phyloP scores from a whole-genome alignment of 2,888 invertebrate species.

The Tuta absoluta region DNA sequence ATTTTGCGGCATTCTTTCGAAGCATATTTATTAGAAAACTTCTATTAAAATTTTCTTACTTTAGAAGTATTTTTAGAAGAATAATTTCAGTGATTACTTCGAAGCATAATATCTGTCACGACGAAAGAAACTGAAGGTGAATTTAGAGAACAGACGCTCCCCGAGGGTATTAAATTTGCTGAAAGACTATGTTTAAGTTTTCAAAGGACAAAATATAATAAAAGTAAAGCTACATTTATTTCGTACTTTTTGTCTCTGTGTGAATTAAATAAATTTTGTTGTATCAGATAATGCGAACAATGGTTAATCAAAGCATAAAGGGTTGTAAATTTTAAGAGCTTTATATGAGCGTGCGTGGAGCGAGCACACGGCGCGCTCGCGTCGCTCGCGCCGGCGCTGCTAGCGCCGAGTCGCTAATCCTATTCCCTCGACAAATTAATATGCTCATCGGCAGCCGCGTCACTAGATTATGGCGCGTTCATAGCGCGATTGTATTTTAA shows the following conservation, averaged over 20 bases:
- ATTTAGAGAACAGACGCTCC: not conserved
- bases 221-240: not conserved
- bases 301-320: slow-evolving; percentile 39
- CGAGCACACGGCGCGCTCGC: slow-evolving; percentile 52
- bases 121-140: not conserved
- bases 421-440: slow-evolving; percentile 78
- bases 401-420: slow-evolving; percentile 61
- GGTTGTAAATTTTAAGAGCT: slow-evolving; percentile 53
- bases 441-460: slow-evolving; percentile 79
- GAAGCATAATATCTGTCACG: not conserved
- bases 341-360: slow-evolving; percentile 51
- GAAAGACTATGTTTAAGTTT: not conserved
- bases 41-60: not conserved
- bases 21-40: not conserved
- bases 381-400: slow-evolving; percentile 22
- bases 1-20: not conserved
- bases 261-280: not conserved
- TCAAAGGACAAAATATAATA: not conserved
- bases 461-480: slow-evolving; percentile 78
- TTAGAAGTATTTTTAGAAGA: not conserved
- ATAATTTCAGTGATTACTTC: not conserved
- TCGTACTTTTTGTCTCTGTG: not conserved
- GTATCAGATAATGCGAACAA: slow-evolving; percentile 8
- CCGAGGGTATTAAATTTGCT: not conserved
- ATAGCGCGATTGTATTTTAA: slow-evolving; percentile 83